Percentiles rank a stretch among this genome's conserved stretches.
These are phyloP conservation scores for Pygoscelis antarcticus DNA, from an alignment of 2,113 vertebrate genomes.

Conservation along the genomic window DNA sequence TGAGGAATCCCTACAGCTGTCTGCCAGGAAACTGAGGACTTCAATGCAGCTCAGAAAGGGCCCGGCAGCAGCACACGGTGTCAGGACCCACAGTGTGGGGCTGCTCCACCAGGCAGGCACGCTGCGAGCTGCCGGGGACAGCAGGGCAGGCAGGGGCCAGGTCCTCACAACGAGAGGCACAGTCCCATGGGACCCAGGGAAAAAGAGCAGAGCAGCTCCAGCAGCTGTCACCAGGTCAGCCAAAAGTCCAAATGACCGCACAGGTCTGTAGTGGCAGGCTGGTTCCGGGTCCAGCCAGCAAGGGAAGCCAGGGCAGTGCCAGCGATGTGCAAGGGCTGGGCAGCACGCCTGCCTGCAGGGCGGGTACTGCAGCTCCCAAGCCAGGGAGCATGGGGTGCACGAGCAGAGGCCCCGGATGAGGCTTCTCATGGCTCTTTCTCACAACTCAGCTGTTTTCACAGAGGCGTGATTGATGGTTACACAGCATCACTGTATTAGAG, in stretches of 20 bases:
- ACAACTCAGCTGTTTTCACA: background rate
- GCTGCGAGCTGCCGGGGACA: background rate
- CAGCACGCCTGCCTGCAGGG: background rate
- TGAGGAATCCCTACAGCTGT: background rate
- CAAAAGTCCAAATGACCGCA: background rate
- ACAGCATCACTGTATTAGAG: background rate
- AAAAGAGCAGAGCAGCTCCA: background rate
- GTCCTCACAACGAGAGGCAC: background rate
- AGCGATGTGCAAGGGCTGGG: background rate
- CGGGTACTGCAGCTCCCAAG: too few relatives aligned
- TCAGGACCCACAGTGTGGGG: background rate
- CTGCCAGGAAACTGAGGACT: background rate
- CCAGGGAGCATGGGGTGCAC: background rate
- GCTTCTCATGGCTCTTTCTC: background rate
- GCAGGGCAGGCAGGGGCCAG: rapidly evolving
- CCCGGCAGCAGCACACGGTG: rapidly evolving
- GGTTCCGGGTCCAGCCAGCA: background rate
- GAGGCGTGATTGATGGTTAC: background rate
- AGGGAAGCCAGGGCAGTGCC: background rate
- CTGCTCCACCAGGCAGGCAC: background rate
- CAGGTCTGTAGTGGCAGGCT: background rate
- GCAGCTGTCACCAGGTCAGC: background rate
- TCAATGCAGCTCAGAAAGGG: background rate
- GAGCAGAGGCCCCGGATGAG: background rate
- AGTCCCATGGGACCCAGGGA: background rate